A percentile compares a stretch with the other conserved stretches of the same genome.
Conservation (phyloP, 2,888 invertebrate genomes). For the Lissonota sp. region DNA sequence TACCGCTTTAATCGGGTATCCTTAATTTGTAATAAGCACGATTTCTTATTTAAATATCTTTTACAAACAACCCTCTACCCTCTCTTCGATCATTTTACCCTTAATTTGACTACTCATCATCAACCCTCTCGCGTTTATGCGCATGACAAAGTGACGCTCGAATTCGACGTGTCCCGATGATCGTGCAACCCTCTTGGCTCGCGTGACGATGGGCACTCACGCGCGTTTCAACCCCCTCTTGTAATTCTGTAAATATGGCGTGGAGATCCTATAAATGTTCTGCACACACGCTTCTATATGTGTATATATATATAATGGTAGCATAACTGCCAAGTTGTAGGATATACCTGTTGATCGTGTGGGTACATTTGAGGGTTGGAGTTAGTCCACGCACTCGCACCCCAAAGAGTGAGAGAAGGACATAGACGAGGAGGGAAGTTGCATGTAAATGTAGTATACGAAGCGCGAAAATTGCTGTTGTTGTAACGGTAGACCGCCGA, state of each 20-base stretch:
- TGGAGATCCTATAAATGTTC: not conserved
- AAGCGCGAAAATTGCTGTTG: slow-evolving; percentile 7
- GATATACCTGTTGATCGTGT: slow-evolving; percentile 63
- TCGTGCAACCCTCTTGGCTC: not conserved
- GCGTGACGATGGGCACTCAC: slow-evolving; percentile 24
- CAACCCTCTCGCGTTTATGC: no score
- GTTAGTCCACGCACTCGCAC: slow-evolving; percentile 37
- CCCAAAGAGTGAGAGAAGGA: not conserved
- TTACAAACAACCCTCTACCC: no score
- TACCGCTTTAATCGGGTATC: no score
- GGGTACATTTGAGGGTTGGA: not conserved
- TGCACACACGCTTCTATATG: no score
- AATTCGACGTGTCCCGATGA: no score
- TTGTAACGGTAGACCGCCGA: not conserved
- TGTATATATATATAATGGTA: not conserved
- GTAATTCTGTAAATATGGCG: slow-evolving; percentile 36
- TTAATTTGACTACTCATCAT: no score
- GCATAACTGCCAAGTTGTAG: slow-evolving; percentile 15
- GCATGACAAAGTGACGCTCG: no score
- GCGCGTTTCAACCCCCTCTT: slow-evolving; percentile 20
- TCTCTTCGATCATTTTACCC: no score
- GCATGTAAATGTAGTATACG: not conserved
- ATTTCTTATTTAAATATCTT: no score
- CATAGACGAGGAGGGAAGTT: not conserved
- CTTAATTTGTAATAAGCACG: no score